Conservation (phyloP, 2,113 vertebrate species). For the Sceloporus tristichus region DNA sequence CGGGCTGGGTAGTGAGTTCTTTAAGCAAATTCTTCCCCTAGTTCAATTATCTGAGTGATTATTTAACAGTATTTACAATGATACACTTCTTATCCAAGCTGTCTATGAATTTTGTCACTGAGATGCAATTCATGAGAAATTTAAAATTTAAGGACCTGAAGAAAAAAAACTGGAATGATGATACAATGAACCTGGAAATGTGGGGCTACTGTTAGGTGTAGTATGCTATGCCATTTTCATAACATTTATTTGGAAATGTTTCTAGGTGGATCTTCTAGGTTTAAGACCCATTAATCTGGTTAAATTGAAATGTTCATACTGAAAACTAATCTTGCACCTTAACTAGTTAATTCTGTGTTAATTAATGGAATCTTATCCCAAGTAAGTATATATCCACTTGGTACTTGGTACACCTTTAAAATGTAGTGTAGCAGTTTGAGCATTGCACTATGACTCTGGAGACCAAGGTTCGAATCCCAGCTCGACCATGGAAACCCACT, state of each 20-base stretch:
- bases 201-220: not conserved
- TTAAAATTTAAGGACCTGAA: not conserved
- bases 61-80: not conserved
- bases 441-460: too few species aligned
- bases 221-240: conserved; percentile 1
- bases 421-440: too few species aligned
- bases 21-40: not conserved
- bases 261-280: not conserved
- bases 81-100: too few species aligned
- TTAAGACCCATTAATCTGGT: not conserved
- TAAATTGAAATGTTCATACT: too few species aligned
- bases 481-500: too few species aligned
- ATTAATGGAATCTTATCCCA: not conserved
- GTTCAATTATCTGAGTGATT: not conserved
- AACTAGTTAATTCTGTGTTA: not conserved
- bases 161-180: not conserved
- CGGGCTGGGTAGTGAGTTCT: not conserved
- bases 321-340: too few species aligned
- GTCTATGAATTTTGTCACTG: too few species aligned
- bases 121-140: too few species aligned
- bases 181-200: fast-evolving
- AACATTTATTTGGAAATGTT: not conserved
- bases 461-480: too few species aligned
- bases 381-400: not conserved
- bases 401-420: not conserved